These are phyloP conservation scores for Hiodon tergisus DNA, from an alignment of 2,113 vertebrate genomes.

Conservation along the genomic window DNA sequence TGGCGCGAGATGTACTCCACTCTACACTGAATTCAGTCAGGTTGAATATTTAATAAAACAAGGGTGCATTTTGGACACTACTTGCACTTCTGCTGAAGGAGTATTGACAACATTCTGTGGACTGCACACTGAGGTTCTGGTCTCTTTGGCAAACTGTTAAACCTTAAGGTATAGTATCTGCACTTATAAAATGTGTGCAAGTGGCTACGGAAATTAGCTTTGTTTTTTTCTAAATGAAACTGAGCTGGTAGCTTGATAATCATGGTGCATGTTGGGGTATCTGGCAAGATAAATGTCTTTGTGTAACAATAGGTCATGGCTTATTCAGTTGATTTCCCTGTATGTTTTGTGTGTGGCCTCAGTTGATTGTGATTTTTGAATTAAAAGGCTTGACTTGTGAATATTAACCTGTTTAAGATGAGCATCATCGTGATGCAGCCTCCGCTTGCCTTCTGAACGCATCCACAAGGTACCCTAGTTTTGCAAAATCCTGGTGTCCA, in stretches of 20 bases:
- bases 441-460: constrained; percentile 13
- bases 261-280: constrained; percentile 35
- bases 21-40: constrained; percentile 34
- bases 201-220: constrained; percentile 11
- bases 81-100: constrained; percentile 29
- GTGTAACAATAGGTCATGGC: constrained; percentile 12
- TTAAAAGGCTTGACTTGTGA: constrained; percentile 9
- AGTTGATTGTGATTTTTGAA: constrained; percentile 5
- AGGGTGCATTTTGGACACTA: constrained; percentile 29
- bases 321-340: neutral
- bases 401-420: constrained; percentile 20
- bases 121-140: constrained; percentile 17
- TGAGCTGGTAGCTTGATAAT: neutral
- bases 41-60: constrained; percentile 38
- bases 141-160: constrained; percentile 3
- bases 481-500: constrained; percentile 27
- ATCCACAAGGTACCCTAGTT: constrained; percentile 15
- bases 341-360: constrained; percentile 17
- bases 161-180: too few relatives aligned
- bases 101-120: constrained; percentile 15
- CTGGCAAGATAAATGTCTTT: constrained; percentile 29
- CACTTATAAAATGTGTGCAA: neutral
- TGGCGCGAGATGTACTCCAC: constrained; percentile 27
- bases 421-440: neutral
- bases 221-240: too few relatives aligned